A percentile compares a stretch with the other conserved stretches of the same genome.
These are phyloP conservation scores for Aix galericulata DNA, from an alignment of 2,113 vertebrate genomes.

Conservation along the genomic window DNA sequence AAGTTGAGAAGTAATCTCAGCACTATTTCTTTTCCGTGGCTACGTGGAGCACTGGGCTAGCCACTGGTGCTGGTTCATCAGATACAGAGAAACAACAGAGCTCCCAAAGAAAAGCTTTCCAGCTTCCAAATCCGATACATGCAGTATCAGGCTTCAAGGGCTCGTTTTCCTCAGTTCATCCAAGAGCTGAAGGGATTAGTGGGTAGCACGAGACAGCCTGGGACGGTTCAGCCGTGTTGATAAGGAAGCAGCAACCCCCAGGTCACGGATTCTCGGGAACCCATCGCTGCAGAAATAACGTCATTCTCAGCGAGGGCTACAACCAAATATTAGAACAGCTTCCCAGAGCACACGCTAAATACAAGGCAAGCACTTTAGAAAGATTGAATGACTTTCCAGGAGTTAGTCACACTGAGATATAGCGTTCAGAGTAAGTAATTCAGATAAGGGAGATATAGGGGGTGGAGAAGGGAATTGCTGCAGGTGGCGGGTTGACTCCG, in stretches of 20 bases:
- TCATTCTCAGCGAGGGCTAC: background rate
- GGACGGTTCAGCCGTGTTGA: background rate
- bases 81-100: fast-evolving
- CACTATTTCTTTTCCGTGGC: background rate
- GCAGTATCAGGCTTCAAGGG: background rate
- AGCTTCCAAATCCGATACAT: background rate
- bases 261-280: background rate
- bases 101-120: background rate
- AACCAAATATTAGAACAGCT: background rate
- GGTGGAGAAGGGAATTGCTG: background rate
- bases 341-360: background rate
- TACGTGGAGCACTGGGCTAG: background rate
- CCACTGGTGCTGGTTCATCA: background rate
- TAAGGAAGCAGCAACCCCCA: background rate
- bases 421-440: background rate
- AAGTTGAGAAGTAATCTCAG: background rate
- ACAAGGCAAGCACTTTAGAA: background rate
- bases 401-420: background rate
- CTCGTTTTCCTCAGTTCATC: background rate
- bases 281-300: background rate
- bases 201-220: background rate
- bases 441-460: background rate
- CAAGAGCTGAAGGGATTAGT: background rate
- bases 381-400: background rate
- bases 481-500: background rate